These are phyloP conservation scores for Patella caerulea DNA, from an alignment of 2,888 invertebrate species.

Conservation along the genomic window DNA sequence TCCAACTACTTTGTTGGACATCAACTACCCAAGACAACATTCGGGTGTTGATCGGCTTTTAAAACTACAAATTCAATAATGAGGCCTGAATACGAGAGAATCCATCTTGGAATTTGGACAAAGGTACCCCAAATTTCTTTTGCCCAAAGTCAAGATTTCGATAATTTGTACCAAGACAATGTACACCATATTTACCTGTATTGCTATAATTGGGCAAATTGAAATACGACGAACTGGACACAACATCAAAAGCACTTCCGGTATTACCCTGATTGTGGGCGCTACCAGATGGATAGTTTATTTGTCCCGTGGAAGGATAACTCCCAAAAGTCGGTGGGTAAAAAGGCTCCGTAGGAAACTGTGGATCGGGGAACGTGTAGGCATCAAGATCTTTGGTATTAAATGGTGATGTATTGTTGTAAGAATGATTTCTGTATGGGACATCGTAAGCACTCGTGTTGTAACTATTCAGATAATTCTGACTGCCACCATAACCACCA, in stretches of 20 bases:
- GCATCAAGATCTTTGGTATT: slow-evolving; percentile 4
- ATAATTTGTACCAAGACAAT: too few species aligned
- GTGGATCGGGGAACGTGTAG: slow-evolving; percentile 18
- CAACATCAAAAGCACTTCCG: slow-evolving; percentile 64
- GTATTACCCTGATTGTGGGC: slow-evolving; percentile 42
- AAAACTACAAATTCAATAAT: too few species aligned
- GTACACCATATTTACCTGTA: slow-evolving; percentile 28
- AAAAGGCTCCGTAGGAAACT: slow-evolving; percentile 14
- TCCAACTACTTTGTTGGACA: too few species aligned
- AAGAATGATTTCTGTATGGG: slow-evolving; percentile 7
- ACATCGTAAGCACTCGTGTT: slow-evolving; percentile 17
- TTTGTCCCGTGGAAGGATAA: slow-evolving; percentile 29
- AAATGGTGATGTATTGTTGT: slow-evolving; percentile 15
- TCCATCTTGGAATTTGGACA: too few species aligned
- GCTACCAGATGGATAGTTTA: slow-evolving; percentile 39
- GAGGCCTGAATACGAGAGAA: too few species aligned
- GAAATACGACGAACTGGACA: slow-evolving; percentile 52
- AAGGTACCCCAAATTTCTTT: too few species aligned
- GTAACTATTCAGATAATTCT: slow-evolving; percentile 29
- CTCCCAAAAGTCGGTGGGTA: slow-evolving; percentile 7
- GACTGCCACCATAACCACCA: background rate
- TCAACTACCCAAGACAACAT: too few species aligned
- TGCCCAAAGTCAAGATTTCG: too few species aligned
- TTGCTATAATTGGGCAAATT: slow-evolving; percentile 38
- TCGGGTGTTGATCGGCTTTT: too few species aligned